Evolutionary conservation across 2,113 vertebrate species (phyloP), one percentile per base, ranked within the genome.

Genomic region (Cinclus cinclus): DNA sequence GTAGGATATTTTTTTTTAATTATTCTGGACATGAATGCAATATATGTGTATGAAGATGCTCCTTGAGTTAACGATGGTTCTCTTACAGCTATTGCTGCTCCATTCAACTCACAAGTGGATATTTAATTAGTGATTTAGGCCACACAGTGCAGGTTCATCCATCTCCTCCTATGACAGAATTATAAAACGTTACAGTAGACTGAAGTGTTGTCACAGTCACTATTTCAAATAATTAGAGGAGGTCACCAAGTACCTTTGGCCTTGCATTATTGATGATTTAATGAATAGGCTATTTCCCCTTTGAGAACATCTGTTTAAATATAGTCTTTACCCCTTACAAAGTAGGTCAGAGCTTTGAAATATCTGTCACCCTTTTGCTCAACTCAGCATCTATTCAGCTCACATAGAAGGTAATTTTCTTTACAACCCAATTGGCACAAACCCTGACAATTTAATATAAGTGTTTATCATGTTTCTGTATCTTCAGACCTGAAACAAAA

Each of bases 291-390:
- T 35, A 52, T 77, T 74, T 81, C 58, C 71, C 55, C 79, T 67
- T 55, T 56, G 82, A 90, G 85, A 97, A 90, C 39, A 90, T 88
- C 84, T 96, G 88, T 91, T 93, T 86, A 88, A 96, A 90, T 52
- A 58, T 3, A 88, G 59, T 47, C 44, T 75, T 90, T 69, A 39
- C 20, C 39, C 79, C 52, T 59, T 23, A 63, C 13, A 59, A 49
- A 20, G 37, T n/a, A 86, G 60, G 56, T 86, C 83, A 70, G 33
- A 88, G 64, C 52, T 86, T 80, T 95, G 82, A 93, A 77, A 75
- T 90, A 88, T 74, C 84, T 85, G 50, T 47, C 76, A 75, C 47
- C n/a, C 71, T 88, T 87, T 44, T 75, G 42, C 59, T 83, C 2
- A 0, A 19, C 69, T 88, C 90, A 94, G 60, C 53, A 70, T 70